Percentiles rank a stretch among this genome's conserved stretches.
Conservation (phyloP, 2,797 vertebrate genomes). For the Holocentrus rufus region DNA sequence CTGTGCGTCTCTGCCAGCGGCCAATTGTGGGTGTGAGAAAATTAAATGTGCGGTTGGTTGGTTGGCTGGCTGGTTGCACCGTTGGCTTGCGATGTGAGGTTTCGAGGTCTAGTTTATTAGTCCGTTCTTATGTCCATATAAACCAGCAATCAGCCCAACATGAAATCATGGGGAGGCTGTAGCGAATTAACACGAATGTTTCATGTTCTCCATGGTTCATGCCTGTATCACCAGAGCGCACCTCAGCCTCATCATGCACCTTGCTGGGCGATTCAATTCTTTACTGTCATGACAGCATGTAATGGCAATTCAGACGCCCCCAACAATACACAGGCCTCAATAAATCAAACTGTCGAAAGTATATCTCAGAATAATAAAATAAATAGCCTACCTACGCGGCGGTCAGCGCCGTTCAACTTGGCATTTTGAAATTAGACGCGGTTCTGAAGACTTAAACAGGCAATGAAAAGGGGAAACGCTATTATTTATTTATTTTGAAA, state of each 20-base stretch:
- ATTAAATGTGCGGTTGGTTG: constrained; percentile 64
- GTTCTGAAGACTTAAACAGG: constrained; percentile 50
- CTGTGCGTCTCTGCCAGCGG: constrained; percentile 65
- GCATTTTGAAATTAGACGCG: constrained; percentile 52
- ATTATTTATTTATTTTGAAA: constrained; percentile 83
- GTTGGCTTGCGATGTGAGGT: constrained; percentile 40
- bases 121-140: constrained; percentile 60
- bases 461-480: constrained; percentile 50
- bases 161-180: constrained; percentile 65
- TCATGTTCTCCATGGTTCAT: constrained; percentile 73
- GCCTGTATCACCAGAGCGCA: constrained; percentile 65
- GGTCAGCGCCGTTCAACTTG: constrained; percentile 52
- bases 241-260: constrained; percentile 55
- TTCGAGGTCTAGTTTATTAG: constrained; percentile 43
- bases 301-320: constrained; percentile 40
- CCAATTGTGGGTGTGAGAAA: constrained; percentile 70
- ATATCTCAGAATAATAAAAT: constrained; percentile 46
- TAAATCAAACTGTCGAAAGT: constrained; percentile 52
- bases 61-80: constrained; percentile 59
- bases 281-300: constrained; percentile 57
- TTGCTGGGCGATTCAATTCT: constrained; percentile 57
- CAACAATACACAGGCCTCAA: constrained; percentile 47
- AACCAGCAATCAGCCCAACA: constrained; percentile 63
- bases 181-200: constrained; percentile 69
- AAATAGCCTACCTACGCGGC: constrained; percentile 36